phyloP scores from a whole-genome alignment of 2,113 vertebrate genomes.

The Actinemys pallida region DNA sequence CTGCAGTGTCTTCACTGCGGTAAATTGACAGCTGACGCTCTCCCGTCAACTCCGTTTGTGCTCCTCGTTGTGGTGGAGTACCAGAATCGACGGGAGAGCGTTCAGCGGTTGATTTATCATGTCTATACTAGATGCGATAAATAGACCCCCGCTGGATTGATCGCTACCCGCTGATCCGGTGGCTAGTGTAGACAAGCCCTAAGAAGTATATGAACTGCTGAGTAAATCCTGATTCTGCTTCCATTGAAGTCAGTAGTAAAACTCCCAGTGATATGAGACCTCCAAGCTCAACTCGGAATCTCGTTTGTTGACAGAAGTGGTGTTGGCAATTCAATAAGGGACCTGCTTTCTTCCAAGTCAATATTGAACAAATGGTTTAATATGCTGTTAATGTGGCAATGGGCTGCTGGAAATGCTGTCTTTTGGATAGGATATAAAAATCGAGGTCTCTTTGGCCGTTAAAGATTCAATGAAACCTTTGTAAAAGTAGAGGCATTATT shows the following conservation, averaged over 20 bases:
- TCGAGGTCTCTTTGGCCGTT: not conserved
- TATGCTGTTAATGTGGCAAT: not conserved
- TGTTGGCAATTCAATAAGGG: not conserved
- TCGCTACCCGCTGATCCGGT: too few relatives aligned
- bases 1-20: too few relatives aligned
- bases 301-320: not conserved
- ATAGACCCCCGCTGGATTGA: too few relatives aligned
- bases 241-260: not conserved
- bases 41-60: too few relatives aligned
- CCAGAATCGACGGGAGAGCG: too few relatives aligned
- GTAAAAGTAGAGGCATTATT: not conserved
- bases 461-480: not conserved
- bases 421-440: not conserved
- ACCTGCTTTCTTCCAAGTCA: not conserved
- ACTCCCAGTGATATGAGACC: not conserved
- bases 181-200: too few relatives aligned
- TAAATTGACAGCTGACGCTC: too few relatives aligned
- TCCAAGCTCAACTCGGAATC: not conserved
- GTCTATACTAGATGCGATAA: too few relatives aligned
- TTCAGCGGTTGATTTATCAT: too few relatives aligned
- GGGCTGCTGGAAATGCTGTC: not conserved
- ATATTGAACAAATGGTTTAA: not conserved
- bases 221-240: not conserved
- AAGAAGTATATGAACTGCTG: not conserved
- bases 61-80: too few relatives aligned